A percentile compares a stretch with the other conserved stretches of the same genome.
phyloP scores from a whole-genome alignment of 1,140 invertebrate genomes.

The Cyphomyrmex costatus region DNA sequence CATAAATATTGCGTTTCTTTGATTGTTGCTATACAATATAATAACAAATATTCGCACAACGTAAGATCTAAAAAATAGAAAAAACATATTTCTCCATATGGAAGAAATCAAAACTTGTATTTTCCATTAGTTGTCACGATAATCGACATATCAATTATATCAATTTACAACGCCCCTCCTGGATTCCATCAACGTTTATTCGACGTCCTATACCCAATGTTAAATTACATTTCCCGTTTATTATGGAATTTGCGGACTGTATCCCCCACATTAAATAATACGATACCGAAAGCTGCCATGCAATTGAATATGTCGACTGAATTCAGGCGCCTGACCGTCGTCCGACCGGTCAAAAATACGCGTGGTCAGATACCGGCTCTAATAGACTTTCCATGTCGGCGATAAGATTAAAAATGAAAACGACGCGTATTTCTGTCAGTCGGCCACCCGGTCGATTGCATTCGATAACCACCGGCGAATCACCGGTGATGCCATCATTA shows the following conservation, averaged over 20 bases:
- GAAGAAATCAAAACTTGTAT: slow-evolving; percentile 20
- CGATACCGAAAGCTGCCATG: slow-evolving; percentile 50
- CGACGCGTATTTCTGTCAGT: slow-evolving; percentile 58
- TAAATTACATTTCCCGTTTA: slow-evolving; percentile 61
- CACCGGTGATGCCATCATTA: slow-evolving; percentile 5
- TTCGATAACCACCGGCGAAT: slow-evolving; percentile 31
- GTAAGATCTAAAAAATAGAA: neutral
- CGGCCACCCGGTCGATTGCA: slow-evolving; percentile 52
- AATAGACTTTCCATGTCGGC: slow-evolving; percentile 62
- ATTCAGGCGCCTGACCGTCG: slow-evolving; percentile 32
- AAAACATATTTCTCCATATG: neutral
- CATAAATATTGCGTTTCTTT: neutral
- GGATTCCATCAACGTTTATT: slow-evolving; percentile 52
- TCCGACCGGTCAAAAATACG: slow-evolving; percentile 52
- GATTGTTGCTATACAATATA: too few species aligned
- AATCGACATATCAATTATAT: slow-evolving; percentile 48
- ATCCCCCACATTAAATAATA: slow-evolving; percentile 54
- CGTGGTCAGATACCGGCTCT: slow-evolving; percentile 42
- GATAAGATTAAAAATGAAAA: slow-evolving; percentile 63
- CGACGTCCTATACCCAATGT: slow-evolving; percentile 30
- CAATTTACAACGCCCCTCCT: slow-evolving; percentile 24
- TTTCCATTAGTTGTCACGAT: slow-evolving; percentile 20
- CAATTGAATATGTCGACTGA: slow-evolving; percentile 54
- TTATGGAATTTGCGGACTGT: slow-evolving; percentile 47
- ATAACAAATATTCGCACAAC: neutral